Percentiles rank a stretch among this genome's conserved stretches.
These are phyloP conservation scores for Botia kubotai DNA, from an alignment of 2,797 vertebrate species.

Conservation along the genomic window DNA sequence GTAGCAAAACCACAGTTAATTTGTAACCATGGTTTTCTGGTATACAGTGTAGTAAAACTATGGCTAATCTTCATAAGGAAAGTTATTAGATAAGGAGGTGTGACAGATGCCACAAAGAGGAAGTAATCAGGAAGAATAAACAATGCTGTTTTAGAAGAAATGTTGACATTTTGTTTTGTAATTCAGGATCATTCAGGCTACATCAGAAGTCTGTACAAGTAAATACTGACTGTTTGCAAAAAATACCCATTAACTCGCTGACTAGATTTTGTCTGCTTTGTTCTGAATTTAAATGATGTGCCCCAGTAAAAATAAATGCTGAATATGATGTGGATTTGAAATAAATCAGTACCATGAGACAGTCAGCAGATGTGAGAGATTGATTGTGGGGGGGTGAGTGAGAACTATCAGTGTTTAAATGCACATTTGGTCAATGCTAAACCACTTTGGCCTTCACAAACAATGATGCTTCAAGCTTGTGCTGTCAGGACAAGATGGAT, in stretches of 20 bases:
- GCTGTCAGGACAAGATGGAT: not conserved
- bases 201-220: too few relatives aligned
- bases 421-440: conserved; percentile 25
- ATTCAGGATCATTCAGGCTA: too few relatives aligned
- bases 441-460: conserved; percentile 24
- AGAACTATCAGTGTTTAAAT: conserved; percentile 45
- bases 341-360: not conserved
- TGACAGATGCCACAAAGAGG: too few relatives aligned
- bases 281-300: not conserved
- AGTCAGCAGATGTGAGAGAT: not conserved
- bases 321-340: not conserved
- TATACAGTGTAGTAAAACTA: too few relatives aligned
- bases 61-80: too few relatives aligned
- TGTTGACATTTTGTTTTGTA: too few relatives aligned
- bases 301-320: conserved; percentile 9
- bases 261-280: not conserved
- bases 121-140: too few relatives aligned
- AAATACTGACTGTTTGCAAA: not conserved
- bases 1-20: too few relatives aligned
- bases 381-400: conserved; percentile 40
- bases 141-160: too few relatives aligned
- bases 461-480: not conserved
- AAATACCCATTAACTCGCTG: not conserved
- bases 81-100: too few relatives aligned
- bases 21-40: too few relatives aligned